phyloP scores from a whole-genome alignment of 2,113 vertebrate species.

The Clinocottus analis region DNA sequence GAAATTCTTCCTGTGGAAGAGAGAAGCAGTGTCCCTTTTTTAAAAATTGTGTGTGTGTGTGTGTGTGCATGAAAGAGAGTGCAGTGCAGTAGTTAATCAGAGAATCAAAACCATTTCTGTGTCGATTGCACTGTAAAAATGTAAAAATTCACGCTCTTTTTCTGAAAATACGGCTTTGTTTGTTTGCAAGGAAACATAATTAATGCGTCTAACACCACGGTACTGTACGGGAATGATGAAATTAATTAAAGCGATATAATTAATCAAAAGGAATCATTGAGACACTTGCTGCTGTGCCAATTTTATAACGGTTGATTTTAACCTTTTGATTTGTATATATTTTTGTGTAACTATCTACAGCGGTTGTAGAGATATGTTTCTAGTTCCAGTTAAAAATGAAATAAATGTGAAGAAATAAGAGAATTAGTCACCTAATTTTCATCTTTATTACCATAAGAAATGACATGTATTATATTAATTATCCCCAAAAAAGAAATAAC shows the following conservation, averaged over 20 bases:
- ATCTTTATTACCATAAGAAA: conserved; percentile 8
- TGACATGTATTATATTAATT: background rate
- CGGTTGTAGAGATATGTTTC: conserved; percentile 19
- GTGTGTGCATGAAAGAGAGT: background rate
- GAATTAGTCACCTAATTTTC: background rate
- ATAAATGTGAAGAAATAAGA: conserved; percentile 15
- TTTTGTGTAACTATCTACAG: conserved; percentile 16
- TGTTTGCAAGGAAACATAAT: background rate
- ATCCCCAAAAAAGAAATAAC: background rate
- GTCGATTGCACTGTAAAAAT: background rate
- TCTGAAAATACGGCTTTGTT: background rate
- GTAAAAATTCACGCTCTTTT: background rate
- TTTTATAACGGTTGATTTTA: conserved; percentile 38
- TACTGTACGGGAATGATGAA: conserved; percentile 21
- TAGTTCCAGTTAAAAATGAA: conserved; percentile 14
- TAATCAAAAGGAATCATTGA: conserved; percentile 20
- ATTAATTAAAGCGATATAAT: conserved; percentile 9
- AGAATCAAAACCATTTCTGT: conserved; percentile 9
- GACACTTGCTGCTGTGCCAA: conserved; percentile 40
- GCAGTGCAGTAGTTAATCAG: background rate
- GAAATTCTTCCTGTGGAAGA: conserved; percentile 80
- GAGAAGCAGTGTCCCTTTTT: conserved; percentile 19
- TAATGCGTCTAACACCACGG: conserved; percentile 18
- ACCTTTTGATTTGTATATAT: conserved; percentile 21
- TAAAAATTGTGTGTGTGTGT: background rate